Base-by-base conservation (phyloP, 2,888 invertebrate genomes). In the Synergus umbraculus region DNA sequence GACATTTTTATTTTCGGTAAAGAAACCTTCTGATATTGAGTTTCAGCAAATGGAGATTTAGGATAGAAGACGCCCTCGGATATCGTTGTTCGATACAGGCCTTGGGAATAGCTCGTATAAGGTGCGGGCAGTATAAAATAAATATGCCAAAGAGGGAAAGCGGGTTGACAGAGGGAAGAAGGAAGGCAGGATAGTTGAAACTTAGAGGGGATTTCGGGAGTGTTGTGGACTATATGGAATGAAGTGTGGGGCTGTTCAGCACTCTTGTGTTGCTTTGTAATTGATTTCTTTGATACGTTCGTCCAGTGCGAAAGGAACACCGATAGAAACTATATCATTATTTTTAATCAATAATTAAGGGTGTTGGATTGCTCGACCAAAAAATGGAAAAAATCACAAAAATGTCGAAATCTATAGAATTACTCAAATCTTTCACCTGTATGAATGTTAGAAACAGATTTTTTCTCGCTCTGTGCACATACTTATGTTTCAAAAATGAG, bases 281-380 rank as follows among this genome's bases (percentile, higher is more conserved):
- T 90, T 90, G 88, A 90, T 90, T 90, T 90, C 88, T 89, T 90
- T 88, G 87, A 89, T 88, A 89, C 86, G 84, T 84, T 29, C 29
- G 29, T 29, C 85, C 86, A 83, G 85, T 85, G 84, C 85, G 86
- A 87, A 87, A 87, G 87, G 85, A 87, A 87, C 29, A 29, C 37
- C 37, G 0, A 37, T 37, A 7, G 5, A 37, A 37, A 37, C 37
- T 37, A 0, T 37, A 37, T 37, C 4, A 37, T 37, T 37, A 37
- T 37, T 37, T 37, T 5, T 5, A 37, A 37, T 37, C 29, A 29
- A 29, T 29, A 29, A 29, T 29, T 29, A 29, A 29, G 3, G 29
- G 29, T 3, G 29, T 29, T 29, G 29, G 29, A 29, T 2, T 3
- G 29, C 29, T 29, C 29, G 29, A 29, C 29, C 29, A 29, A 29